Evolutionary conservation across 2,797 vertebrate species (phyloP), one percentile per base, ranked within the genome.

Genomic region (Gephyroberyx darwinii): DNA sequence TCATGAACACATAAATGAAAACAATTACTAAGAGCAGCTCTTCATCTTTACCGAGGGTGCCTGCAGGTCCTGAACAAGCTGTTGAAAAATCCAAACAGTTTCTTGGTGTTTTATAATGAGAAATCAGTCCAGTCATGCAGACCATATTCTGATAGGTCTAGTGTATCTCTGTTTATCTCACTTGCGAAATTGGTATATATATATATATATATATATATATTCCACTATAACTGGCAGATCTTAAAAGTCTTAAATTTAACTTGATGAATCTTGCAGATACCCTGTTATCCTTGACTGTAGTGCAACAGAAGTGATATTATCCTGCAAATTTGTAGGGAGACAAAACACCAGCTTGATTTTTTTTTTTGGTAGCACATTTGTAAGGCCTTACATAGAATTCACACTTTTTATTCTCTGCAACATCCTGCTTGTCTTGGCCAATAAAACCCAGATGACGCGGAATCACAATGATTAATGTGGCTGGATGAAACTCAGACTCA

Each of bases 391-490:
- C 8, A 5, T 55, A 65, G 39, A 73, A 61, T 80, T 70, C 74
- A 73, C 81, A 80, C 70, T 72, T 67, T 71, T 75, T 79, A 51
- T 62, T 37, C 6, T 62, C 55, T 0, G 39, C 70, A 47, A 50
- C 69, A 77, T 84, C 77, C 73, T 48, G 80, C 67, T 83, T 1
- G 20, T 71, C 70, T 82, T 65, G 54, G 72, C 64, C 77, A 74
- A 73, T 75, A 78, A 86, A 83, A 81, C 86, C 85, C 70, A 71
- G 45, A 71, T 75, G 81, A 75, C 77, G 75, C 61, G 72, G 78
- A 75, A 82, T 80, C 79, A 26, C 33, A 51, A 81, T 81, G 78
- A 78, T 88, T 85, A 87, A 88, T 89, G 82, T 78, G 70, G 56
- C 39, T 17, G 71, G 84, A 85, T 81, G 59, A 86, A 86, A 86